These are phyloP conservation scores for Anagyrus pseudococci DNA, from an alignment of 2,888 invertebrate genomes.

Conservation along the genomic window DNA sequence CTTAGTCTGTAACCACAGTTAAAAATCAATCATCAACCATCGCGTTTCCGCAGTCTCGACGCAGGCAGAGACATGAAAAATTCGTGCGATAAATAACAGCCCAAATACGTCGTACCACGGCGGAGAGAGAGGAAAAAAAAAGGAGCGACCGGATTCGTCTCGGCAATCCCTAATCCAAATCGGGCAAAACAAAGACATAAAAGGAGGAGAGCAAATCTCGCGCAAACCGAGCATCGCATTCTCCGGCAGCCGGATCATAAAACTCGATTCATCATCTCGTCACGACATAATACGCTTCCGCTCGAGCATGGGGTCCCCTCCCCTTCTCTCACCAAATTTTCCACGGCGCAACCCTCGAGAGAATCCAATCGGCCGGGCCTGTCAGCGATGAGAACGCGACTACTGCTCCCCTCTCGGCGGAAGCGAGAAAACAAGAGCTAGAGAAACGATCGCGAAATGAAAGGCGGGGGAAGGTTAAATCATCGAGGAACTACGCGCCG, in stretches of 20 bases:
- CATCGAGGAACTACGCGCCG: slow-evolving; percentile 3
- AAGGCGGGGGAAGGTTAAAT: slow-evolving; percentile 24
- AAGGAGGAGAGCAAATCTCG: too few relatives aligned
- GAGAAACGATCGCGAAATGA: too few relatives aligned
- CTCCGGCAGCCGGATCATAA: slow-evolving; percentile 21
- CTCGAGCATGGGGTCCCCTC: background rate
- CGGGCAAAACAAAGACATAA: slow-evolving; percentile 24
- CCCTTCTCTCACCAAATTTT: background rate
- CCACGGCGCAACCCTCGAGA: slow-evolving; percentile 5
- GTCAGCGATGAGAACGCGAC: background rate
- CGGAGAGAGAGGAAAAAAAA: too few relatives aligned
- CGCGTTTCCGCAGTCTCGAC: too few relatives aligned
- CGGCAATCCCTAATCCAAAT: background rate
- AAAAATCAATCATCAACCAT: too few relatives aligned
- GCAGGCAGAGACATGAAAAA: too few relatives aligned
- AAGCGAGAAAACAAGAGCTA: slow-evolving; percentile 15
- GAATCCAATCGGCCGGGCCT: slow-evolving; percentile 20
- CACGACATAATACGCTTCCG: slow-evolving; percentile 23
- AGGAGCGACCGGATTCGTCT: too few relatives aligned
- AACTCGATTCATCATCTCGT: slow-evolving; percentile 30
- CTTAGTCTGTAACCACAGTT: too few relatives aligned
- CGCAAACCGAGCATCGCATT: background rate
- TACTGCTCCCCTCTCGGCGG: background rate
- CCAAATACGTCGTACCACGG: too few relatives aligned
- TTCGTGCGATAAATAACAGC: too few relatives aligned